Evolutionary conservation across 2,113 vertebrate species (phyloP).

Genomic region (Cairina moschata): DNA sequence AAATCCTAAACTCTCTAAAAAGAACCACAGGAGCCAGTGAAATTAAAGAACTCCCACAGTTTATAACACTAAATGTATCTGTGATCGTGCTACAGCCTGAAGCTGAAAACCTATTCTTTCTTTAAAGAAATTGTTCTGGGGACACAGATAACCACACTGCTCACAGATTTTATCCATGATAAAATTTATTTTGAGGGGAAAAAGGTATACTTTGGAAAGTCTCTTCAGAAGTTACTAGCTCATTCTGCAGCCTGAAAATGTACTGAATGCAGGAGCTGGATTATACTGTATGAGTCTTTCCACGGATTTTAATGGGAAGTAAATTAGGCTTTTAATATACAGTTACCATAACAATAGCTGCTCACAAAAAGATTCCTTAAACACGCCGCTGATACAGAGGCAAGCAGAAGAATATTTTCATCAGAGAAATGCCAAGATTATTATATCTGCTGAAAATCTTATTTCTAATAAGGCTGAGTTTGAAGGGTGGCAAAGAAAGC

Average conservation of each 20-base stretch:
- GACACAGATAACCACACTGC: not conserved
- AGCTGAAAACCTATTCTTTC: not conserved
- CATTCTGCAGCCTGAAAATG: conserved; percentile 1
- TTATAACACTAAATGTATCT: not conserved
- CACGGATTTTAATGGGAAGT: conserved; percentile 33
- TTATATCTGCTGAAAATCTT: not conserved
- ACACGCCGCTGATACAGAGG: not conserved
- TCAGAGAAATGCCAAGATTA: not conserved
- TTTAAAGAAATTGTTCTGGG: not conserved
- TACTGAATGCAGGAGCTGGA: not conserved
- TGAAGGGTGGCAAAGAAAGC: not conserved
- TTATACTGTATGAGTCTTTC: not conserved
- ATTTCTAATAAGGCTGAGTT: not conserved
- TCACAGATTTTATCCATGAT: not conserved
- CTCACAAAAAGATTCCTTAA: conserved; percentile 32
- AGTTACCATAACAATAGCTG: conserved; percentile 64
- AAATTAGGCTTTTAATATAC: conserved; percentile 55
- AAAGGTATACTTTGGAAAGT: not conserved
- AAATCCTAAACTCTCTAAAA: not conserved
- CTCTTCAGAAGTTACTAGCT: not conserved
- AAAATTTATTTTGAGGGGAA: not conserved
- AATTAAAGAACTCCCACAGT: not conserved
- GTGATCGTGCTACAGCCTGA: not conserved
- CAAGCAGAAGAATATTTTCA: not conserved
- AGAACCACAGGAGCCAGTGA: not conserved